Evolutionary conservation across 2,797 vertebrate species (phyloP).

Genomic region (Dicrostonyx torquatus): DNA sequence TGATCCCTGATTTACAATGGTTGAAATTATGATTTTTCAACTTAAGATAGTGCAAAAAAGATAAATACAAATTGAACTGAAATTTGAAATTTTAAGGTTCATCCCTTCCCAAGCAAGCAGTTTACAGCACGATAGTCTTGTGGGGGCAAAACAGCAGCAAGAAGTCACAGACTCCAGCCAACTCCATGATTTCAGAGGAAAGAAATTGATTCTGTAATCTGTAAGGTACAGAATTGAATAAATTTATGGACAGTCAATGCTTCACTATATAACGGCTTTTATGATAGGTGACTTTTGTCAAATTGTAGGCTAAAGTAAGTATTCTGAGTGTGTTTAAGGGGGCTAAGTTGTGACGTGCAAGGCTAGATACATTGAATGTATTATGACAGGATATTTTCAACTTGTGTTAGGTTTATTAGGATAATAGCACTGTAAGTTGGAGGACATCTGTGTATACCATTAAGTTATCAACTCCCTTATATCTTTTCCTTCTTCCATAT

Average conservation of each 20-base stretch:
- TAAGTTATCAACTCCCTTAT: background rate
- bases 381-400: background rate
- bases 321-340: background rate
- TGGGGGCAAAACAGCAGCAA: background rate
- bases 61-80: background rate
- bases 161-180: background rate
- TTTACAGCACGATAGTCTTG: background rate
- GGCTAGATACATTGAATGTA: background rate
- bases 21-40: background rate
- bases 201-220: background rate
- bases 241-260: background rate
- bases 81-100: background rate
- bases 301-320: background rate
- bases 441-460: background rate
- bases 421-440: background rate
- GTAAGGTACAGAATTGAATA: background rate
- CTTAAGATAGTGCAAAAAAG: background rate
- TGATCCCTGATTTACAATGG: background rate
- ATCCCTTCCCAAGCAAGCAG: background rate
- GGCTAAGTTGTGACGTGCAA: background rate
- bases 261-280: background rate
- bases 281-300: background rate
- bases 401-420: background rate
- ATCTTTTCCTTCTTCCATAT: background rate
- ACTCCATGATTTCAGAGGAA: background rate